phyloP scores from a whole-genome alignment of 2,797 vertebrate species.

The Eulemur mongoz region DNA sequence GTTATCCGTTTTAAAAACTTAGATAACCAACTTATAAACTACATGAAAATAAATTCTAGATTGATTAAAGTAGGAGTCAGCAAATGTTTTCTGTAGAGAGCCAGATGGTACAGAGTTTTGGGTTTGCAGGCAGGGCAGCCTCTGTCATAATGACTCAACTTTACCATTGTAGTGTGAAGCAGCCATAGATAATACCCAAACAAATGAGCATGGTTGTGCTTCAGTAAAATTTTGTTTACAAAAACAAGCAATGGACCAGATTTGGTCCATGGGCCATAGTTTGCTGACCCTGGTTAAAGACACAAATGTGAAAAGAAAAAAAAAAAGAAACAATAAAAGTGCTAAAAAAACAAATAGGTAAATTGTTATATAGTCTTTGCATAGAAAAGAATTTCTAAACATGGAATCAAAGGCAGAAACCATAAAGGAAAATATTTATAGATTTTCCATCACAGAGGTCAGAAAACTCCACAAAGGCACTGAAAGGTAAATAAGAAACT shows the following conservation, averaged over 20 bases:
- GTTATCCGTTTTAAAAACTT: background rate
- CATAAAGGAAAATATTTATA: background rate
- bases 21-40: background rate
- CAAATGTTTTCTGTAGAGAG: background rate
- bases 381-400: background rate
- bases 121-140: background rate
- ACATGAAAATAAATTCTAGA: background rate
- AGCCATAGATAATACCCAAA: background rate
- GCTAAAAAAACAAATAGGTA: background rate
- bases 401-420: background rate
- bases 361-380: background rate
- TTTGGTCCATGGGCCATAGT: background rate
- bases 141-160: background rate
- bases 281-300: background rate
- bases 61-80: background rate
- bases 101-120: background rate
- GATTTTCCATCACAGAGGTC: background rate
- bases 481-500: background rate
- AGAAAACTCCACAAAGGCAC: conserved; percentile 12
- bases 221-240: background rate
- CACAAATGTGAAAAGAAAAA: background rate
- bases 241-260: background rate
- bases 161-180: background rate
- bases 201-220: background rate
- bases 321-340: background rate